Evolutionary conservation across 2,888 invertebrate genomes (phyloP).

Genomic region (Periphyllus acericola): DNA sequence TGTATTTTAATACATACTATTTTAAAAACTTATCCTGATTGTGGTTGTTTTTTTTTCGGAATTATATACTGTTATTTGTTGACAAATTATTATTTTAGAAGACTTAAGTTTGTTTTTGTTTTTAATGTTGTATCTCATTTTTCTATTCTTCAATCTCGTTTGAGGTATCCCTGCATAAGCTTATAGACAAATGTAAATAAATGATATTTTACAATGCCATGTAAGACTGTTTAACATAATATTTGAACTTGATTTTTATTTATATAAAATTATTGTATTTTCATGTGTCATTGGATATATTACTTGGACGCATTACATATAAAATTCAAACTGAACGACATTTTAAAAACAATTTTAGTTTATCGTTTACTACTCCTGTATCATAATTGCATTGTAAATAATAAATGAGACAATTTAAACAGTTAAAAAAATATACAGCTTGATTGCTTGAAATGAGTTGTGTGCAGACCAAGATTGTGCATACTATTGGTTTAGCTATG

Average conservation of each 20-base stretch:
- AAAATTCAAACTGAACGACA: background rate
- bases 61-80: constrained; percentile 37
- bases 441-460: too few relatives aligned
- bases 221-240: background rate
- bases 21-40: background rate
- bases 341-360: background rate
- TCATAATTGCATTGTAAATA: background rate
- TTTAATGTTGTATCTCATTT: background rate
- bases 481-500: too few relatives aligned
- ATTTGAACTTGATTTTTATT: constrained; percentile 1
- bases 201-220: background rate
- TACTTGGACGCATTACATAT: too few relatives aligned
- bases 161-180: background rate
- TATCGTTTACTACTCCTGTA: background rate
- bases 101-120: background rate
- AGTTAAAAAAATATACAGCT: background rate
- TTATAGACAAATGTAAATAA: background rate
- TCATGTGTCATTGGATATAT: background rate
- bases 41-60: constrained; percentile 1
- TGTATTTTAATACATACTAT: background rate
- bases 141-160: background rate
- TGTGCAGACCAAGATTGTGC: too few relatives aligned
- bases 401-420: background rate
- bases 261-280: background rate
- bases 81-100: constrained; percentile 5